Evolutionary conservation across 2,797 vertebrate genomes (phyloP).

Genomic region (Molossus molossus): DNA sequence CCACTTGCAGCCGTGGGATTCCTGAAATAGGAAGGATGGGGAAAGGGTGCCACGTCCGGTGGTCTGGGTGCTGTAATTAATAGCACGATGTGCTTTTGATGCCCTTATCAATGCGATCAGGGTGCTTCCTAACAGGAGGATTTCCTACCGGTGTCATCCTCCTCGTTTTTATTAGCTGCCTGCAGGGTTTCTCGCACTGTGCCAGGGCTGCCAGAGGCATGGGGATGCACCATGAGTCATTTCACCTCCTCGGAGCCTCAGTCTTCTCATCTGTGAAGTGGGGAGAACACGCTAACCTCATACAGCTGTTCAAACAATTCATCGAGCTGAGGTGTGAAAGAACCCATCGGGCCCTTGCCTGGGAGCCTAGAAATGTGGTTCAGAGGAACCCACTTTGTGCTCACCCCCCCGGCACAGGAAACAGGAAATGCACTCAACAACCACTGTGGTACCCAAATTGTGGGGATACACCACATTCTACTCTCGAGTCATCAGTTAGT

Average conservation of each 20-base stretch:
- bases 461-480: rapidly evolving
- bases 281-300: neutral
- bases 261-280: neutral
- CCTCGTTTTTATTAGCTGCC: neutral
- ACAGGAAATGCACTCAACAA: rapidly evolving
- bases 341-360: neutral
- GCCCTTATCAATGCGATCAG: neutral
- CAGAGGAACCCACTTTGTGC: rapidly evolving
- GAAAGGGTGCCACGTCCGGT: neutral
- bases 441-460: rapidly evolving
- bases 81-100: rapidly evolving
- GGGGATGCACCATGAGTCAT: rapidly evolving
- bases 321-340: neutral
- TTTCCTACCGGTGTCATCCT: neutral
- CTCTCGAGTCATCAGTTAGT: neutral
- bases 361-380: neutral
- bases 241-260: rapidly evolving
- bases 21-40: neutral
- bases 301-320: neutral
- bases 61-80: neutral
- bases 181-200: rapidly evolving
- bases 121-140: neutral
- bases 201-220: rapidly evolving
- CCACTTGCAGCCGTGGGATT: neutral
- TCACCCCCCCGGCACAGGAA: too few species aligned